A percentile compares a stretch with the other conserved stretches of the same genome.
phyloP scores from a whole-genome alignment of 2,888 invertebrate genomes.

The Tridacna gigas region DNA sequence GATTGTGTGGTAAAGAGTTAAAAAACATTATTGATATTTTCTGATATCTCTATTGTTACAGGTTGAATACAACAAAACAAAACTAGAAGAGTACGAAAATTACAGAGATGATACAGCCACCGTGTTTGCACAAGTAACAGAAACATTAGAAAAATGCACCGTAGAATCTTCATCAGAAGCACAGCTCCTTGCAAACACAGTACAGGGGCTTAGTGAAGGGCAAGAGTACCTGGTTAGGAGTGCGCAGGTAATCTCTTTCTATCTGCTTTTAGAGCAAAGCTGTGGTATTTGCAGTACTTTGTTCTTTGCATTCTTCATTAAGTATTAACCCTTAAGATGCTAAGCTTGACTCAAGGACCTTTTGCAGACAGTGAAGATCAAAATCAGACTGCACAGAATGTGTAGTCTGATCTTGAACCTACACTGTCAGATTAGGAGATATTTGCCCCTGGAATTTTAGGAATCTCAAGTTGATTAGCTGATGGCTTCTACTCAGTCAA shows the following conservation, averaged over 20 bases:
- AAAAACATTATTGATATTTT: not conserved
- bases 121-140: conserved; percentile 1
- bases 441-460: too few relatives aligned
- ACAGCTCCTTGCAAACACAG: not conserved
- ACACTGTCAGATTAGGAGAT: too few relatives aligned
- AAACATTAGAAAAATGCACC: conserved; percentile 24
- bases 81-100: conserved; percentile 30
- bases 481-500: too few relatives aligned
- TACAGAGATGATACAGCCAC: conserved; percentile 31
- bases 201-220: not conserved
- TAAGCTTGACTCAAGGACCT: too few relatives aligned
- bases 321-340: too few relatives aligned
- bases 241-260: conserved; percentile 27
- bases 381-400: too few relatives aligned
- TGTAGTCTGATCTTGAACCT: too few relatives aligned
- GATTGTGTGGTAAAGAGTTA: not conserved
- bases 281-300: too few relatives aligned
- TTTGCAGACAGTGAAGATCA: too few relatives aligned
- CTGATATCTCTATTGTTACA: not conserved
- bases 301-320: too few relatives aligned
- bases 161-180: conserved; percentile 40
- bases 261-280: too few relatives aligned
- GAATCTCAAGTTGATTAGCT: too few relatives aligned
- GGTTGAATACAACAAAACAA: conserved; percentile 9
- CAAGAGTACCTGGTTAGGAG: conserved; percentile 13